These are phyloP conservation scores for Nymphalis c-album DNA, from an alignment of 2,888 invertebrate genomes.

Conservation along the genomic window DNA sequence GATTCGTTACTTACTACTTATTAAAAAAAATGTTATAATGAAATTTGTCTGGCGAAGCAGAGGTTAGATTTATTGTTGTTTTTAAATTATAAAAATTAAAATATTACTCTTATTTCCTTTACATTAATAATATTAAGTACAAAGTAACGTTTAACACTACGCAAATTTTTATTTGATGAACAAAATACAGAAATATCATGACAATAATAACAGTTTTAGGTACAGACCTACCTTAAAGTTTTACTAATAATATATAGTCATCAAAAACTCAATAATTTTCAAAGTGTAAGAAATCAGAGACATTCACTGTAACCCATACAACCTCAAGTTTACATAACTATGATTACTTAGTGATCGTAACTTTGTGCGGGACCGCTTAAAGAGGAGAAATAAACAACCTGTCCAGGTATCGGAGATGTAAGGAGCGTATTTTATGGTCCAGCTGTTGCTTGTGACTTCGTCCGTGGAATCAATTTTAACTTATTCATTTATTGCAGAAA, in stretches of 20 bases:
- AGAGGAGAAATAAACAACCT: constrained; percentile 10
- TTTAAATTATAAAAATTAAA: too few species aligned
- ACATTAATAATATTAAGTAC: too few species aligned
- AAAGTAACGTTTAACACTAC: too few species aligned
- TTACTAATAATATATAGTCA: neutral
- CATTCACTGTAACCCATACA: neutral
- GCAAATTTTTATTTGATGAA: too few species aligned
- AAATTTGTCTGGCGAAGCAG: too few species aligned
- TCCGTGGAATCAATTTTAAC: neutral
- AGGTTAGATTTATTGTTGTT: too few species aligned
- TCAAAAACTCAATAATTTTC: neutral
- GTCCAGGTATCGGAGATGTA: constrained; percentile 6
- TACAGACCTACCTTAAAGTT: too few species aligned
- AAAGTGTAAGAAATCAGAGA: neutral
- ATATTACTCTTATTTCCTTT: too few species aligned
- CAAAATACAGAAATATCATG: too few species aligned
- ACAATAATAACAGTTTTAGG: too few species aligned
- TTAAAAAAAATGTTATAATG: too few species aligned
- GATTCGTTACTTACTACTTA: too few species aligned
- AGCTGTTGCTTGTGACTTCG: neutral
- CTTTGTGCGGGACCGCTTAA: constrained; percentile 11
- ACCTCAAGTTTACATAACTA: constrained; percentile 6
- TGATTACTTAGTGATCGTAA: constrained; percentile 14
- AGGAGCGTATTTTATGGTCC: constrained; percentile 1
- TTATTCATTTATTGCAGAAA: neutral